Evolutionary conservation across 2,113 vertebrate species (phyloP).

Genomic region (Macaca nemestrina): DNA sequence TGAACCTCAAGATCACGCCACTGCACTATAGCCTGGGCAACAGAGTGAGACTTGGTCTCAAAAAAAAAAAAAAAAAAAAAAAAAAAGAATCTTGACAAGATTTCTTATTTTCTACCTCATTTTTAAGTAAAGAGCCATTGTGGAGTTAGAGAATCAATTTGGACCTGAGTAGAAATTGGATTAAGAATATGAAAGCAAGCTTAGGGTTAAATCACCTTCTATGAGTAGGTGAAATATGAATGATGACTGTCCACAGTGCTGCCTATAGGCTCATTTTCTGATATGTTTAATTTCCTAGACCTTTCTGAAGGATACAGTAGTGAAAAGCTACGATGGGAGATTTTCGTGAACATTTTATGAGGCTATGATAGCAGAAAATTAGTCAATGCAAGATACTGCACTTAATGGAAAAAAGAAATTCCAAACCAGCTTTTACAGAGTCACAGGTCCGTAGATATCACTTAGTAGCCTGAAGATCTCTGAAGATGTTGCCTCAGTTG

Average conservation of each 20-base stretch:
- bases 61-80: too few relatives aligned
- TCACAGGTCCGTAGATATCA: background rate
- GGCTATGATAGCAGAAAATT: background rate
- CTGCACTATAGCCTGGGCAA: too few relatives aligned
- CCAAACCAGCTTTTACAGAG: background rate
- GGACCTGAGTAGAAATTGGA: constrained; percentile 18
- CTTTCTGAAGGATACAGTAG: background rate
- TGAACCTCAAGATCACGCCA: too few relatives aligned
- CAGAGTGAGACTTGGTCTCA: too few relatives aligned
- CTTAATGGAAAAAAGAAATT: background rate
- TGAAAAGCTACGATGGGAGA: background rate
- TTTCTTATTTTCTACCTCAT: background rate
- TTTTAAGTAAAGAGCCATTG: constrained; percentile 14
- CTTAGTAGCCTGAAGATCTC: background rate
- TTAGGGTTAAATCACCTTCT: background rate
- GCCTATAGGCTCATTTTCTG: background rate
- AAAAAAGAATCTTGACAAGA: background rate
- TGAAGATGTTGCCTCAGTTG: background rate
- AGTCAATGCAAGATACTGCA: background rate
- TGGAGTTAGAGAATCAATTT: constrained; percentile 15
- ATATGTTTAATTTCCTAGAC: background rate
- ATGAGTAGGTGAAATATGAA: background rate
- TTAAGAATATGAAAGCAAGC: background rate
- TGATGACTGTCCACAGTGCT: background rate
- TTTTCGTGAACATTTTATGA: constrained; percentile 42